Conservation (phyloP, 2,797 vertebrate species). For the Danio choprae region DNA sequence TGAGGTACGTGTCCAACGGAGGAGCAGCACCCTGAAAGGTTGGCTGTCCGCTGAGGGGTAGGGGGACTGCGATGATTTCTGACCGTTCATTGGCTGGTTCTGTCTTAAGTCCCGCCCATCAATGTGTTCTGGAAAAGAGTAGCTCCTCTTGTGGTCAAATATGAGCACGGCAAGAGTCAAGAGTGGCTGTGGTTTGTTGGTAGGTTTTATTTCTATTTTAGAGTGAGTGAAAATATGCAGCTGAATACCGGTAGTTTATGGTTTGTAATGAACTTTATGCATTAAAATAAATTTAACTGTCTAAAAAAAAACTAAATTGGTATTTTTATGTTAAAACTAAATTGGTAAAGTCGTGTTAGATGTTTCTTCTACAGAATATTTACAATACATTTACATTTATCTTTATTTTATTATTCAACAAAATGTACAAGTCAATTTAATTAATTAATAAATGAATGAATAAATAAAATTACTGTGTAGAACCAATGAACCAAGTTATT, state of each 20-base stretch:
- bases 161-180: neutral
- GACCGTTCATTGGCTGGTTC: conserved; percentile 67
- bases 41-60: neutral
- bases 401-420: no score
- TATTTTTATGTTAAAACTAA: no score
- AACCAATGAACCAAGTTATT: no score
- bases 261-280: neutral
- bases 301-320: neutral
- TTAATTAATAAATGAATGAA: no score
- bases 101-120: neutral
- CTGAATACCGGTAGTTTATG: neutral
- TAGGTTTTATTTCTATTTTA: neutral
- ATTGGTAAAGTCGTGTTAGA: neutral
- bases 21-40: conserved; percentile 25
- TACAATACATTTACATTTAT: no score
- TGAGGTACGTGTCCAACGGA: conserved; percentile 75
- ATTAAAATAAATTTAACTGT: neutral
- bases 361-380: neutral
- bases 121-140: neutral
- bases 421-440: no score
- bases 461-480: no score
- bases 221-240: neutral
- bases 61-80: conserved; percentile 20
- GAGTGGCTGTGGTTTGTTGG: neutral
- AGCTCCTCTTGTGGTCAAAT: conserved; percentile 20